These are phyloP conservation scores for Brachionus koreanus DNA, from an alignment of 1,140 invertebrate genomes.

Conservation along the genomic window DNA sequence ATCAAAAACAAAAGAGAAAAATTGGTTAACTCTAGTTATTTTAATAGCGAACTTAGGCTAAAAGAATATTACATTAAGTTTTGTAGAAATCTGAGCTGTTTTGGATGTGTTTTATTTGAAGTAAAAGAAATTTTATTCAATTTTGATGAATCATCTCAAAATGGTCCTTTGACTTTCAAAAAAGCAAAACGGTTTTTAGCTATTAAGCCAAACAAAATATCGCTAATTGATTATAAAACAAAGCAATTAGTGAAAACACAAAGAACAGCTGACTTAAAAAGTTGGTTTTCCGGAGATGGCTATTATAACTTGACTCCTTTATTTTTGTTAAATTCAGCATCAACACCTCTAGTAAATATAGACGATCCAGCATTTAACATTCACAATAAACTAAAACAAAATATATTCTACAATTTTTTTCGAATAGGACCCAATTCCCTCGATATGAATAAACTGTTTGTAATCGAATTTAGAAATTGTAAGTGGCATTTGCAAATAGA, in stretches of 20 bases:
- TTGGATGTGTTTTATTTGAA: conserved; percentile 67
- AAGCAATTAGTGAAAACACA: conserved; percentile 65
- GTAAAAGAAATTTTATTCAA: conserved; percentile 64
- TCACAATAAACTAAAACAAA: background rate
- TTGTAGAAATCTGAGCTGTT: conserved; percentile 66
- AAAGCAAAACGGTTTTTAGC: conserved; percentile 66
- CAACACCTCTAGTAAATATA: background rate
- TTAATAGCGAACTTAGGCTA: conserved; percentile 49
- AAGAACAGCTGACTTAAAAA: conserved; percentile 64
- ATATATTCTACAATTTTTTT: background rate
- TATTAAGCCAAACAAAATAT: conserved; percentile 64
- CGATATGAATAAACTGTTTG: conserved; percentile 39
- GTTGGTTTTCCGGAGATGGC: conserved; percentile 45
- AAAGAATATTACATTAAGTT: conserved; percentile 69
- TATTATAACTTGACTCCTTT: conserved; percentile 35
- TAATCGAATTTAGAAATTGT: conserved; percentile 29
- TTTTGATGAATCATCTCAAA: conserved; percentile 65
- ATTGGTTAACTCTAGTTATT: background rate
- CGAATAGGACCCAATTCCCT: background rate
- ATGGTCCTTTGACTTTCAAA: conserved; percentile 57
- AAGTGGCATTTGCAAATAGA: conserved; percentile 42
- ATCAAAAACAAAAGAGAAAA: conserved; percentile 16
- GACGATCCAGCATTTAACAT: background rate
- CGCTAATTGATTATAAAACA: conserved; percentile 67
- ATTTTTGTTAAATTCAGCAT: background rate